Evolutionary conservation across 2,797 vertebrate genomes (phyloP).

Genomic region (Phoebastria nigripes): DNA sequence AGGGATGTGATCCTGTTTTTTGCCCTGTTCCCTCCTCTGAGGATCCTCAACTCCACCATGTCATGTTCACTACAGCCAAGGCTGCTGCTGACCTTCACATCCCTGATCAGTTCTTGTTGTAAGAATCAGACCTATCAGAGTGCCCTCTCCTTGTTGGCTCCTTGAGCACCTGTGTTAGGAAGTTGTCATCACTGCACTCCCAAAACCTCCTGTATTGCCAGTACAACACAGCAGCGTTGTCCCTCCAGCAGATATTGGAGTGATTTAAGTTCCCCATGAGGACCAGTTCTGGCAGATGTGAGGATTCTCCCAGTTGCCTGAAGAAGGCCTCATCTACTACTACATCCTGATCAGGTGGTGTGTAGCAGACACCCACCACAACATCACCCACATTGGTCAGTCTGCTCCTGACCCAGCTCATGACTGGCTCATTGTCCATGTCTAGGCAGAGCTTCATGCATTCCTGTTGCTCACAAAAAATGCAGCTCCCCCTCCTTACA

Average conservation of each 20-base stretch:
- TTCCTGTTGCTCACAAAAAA: background rate
- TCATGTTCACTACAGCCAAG: background rate
- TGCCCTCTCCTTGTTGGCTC: background rate
- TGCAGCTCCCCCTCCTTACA: background rate
- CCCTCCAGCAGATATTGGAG: background rate
- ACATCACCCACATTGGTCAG: background rate
- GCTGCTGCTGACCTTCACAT: background rate
- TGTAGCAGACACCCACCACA: background rate
- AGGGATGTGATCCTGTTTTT: background rate
- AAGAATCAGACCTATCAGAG: background rate
- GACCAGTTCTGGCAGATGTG: background rate
- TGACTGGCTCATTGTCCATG: rapidly evolving
- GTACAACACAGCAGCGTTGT: background rate
- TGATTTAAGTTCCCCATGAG: background rate
- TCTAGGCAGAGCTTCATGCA: background rate
- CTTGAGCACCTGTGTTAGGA: background rate
- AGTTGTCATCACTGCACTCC: background rate
- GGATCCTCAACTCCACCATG: background rate
- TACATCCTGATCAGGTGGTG: background rate
- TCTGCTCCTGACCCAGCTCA: background rate
- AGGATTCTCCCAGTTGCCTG: background rate
- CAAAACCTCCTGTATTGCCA: background rate
- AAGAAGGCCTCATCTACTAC: background rate
- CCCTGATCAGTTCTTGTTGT: background rate
- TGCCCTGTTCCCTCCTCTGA: background rate